Conservation (phyloP, 92 coral and sea anemone genomes). For the Galaxea fascicularis region DNA sequence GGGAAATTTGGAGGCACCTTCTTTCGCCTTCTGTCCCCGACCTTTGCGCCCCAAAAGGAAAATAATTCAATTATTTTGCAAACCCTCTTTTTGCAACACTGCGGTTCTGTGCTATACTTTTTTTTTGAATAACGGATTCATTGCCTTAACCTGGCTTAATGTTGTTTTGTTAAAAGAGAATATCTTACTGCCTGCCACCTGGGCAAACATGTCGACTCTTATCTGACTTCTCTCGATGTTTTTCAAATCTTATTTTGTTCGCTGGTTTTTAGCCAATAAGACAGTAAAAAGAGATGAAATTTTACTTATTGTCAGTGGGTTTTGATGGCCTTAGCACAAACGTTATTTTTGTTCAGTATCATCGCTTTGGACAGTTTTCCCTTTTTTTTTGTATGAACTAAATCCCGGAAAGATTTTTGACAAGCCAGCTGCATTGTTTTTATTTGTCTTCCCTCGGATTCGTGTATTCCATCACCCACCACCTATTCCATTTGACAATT, state of each 20-base stretch:
- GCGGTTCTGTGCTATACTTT: background rate
- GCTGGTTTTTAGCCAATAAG: background rate
- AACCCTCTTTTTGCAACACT: background rate
- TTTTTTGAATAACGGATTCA: background rate
- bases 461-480: too few relatives aligned
- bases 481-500: too few relatives aligned
- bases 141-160: slow-evolving; percentile 1
- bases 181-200: slow-evolving; percentile 34
- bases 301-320: background rate
- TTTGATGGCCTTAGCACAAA: background rate
- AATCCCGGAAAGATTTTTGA: slow-evolving; percentile 4
- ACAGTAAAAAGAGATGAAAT: background rate
- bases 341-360: too few relatives aligned
- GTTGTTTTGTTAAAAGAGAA: slow-evolving; percentile 12
- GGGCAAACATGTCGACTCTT: slow-evolving; percentile 33
- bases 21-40: slow-evolving; percentile 1
- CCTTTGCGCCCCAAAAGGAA: background rate
- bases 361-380: background rate
- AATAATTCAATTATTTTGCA: background rate
- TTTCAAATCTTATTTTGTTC: background rate
- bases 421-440: background rate
- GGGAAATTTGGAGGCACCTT: slow-evolving; percentile 26
- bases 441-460: background rate
- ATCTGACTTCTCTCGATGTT: background rate
- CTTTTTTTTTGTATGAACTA: background rate